A percentile compares a stretch with the other conserved stretches of the same genome.
These are phyloP conservation scores for Patagioenas fasciata DNA, from an alignment of 2,113 vertebrate genomes.

Conservation along the genomic window DNA sequence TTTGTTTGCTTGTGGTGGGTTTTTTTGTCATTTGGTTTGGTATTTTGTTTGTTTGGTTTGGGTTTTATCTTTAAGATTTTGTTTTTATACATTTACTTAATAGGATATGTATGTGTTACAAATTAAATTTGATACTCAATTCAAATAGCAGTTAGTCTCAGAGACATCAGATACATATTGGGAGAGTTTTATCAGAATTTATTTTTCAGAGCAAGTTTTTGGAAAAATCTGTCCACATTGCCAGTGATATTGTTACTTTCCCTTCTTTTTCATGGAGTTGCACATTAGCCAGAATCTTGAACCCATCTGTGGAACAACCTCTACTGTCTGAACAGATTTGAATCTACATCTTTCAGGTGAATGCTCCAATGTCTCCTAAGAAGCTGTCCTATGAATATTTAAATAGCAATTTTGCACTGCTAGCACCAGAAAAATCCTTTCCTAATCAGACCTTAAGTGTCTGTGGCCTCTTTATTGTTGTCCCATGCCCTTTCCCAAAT, in stretches of 20 bases:
- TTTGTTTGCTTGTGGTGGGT: too few relatives aligned
- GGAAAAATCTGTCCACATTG: not conserved
- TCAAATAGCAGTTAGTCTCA: not conserved
- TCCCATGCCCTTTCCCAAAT: not conserved
- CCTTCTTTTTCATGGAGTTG: not conserved
- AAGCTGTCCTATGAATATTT: not conserved
- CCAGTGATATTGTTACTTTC: not conserved
- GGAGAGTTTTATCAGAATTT: not conserved
- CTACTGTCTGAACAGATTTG: not conserved
- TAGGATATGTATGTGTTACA: not conserved
- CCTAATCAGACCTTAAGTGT: not conserved
- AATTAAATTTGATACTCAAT: not conserved
- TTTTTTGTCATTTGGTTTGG: too few relatives aligned
- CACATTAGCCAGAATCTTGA: not conserved
- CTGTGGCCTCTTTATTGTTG: not conserved
- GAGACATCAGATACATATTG: not conserved
- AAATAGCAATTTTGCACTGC: not conserved
- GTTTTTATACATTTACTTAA: not conserved
- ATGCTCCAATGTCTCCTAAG: not conserved
- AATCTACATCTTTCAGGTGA: not conserved
- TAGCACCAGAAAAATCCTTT: not conserved
- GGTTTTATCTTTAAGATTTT: not conserved
- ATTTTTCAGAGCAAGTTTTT: not conserved
- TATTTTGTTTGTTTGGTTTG: too few relatives aligned
- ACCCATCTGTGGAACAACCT: not conserved